Evolutionary conservation across 2,797 vertebrate genomes (phyloP).

Genomic region (Leuciscus waleckii): DNA sequence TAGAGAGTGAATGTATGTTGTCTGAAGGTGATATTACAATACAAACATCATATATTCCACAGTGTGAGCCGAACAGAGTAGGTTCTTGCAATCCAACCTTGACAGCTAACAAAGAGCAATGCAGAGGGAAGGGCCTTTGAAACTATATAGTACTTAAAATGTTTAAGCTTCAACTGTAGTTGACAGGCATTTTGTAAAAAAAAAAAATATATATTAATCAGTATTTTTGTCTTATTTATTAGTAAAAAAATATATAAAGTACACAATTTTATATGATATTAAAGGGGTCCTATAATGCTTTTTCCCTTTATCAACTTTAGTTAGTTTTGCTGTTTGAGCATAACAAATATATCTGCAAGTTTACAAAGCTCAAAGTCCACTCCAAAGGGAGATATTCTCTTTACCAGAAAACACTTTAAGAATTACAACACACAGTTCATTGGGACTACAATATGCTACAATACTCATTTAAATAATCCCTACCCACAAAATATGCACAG

Average conservation of each 20-base stretch:
- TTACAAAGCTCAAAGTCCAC: too few relatives aligned
- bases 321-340: too few relatives aligned
- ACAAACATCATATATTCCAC: not conserved
- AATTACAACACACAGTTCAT: not conserved
- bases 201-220: not conserved
- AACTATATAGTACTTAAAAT: not conserved
- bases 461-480: not conserved
- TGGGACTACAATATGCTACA: not conserved
- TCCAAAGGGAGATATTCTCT: too few relatives aligned
- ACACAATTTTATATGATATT: not conserved
- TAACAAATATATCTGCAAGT: too few relatives aligned
- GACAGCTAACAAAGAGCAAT: not conserved
- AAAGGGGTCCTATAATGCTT: not conserved
- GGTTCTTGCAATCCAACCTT: not conserved
- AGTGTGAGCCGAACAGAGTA: not conserved
- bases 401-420: not conserved
- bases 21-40: slow-evolving; percentile 20
- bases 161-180: not conserved
- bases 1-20: slow-evolving; percentile 11
- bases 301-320: not conserved
- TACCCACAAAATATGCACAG: not conserved
- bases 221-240: not conserved
- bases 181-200: not conserved
- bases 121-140: not conserved
- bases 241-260: not conserved